Evolutionary conservation across 53 echinoderm and acorn worm genomes (phyloP), one percentile per base, ranked within the genome.

Genomic region (Mesocentrotus franciscanus): DNA sequence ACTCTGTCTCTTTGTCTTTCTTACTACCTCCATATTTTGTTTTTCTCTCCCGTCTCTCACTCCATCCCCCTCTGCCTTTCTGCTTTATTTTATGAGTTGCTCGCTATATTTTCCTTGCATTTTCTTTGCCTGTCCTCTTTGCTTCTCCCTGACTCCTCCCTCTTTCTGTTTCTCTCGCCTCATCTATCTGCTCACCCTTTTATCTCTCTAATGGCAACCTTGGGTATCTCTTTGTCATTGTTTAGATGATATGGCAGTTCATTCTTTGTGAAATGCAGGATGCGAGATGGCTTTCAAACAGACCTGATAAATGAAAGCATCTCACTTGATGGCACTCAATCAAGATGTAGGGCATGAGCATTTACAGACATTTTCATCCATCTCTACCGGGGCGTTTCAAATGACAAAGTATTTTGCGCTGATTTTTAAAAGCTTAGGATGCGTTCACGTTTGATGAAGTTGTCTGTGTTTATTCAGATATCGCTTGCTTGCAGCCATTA

Each of bases 321-420:
- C 36, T 81, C 81, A 7, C 11, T 34, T 39, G 42, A 33, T 81
- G 22, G 81, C 81, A 81, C 81, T 81, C 81, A 42, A 81, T 81
- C 81, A 81, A 81, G 17, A 81, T 18, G 20, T 36, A 81, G 81
- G 42, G 81, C 81, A 81, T 42, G 22, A 20, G 81, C 81, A 81
- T 81, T 81, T 81, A 81, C 42, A 81, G 22, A 8, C 17, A n/a
- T 81, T 36, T 49, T 79, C 20, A 81, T 81, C 36, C 29, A 35
- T 15, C 78, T 81, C 42, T 20, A 42, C 8, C 81, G 15, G 17
- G 81, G 81, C 42, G 12, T 81, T 64, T 81, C 42, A 9, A 22
- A 81, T 81, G 81, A 81, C 81, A 81, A 42, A 81, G 20, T 8
- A 39, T 18, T 39, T 81, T 10, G 33, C 22, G 33, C 81, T 39